These are phyloP conservation scores for Calosoma granatense DNA, from an alignment of 1,140 invertebrate genomes.

Conservation along the genomic window DNA sequence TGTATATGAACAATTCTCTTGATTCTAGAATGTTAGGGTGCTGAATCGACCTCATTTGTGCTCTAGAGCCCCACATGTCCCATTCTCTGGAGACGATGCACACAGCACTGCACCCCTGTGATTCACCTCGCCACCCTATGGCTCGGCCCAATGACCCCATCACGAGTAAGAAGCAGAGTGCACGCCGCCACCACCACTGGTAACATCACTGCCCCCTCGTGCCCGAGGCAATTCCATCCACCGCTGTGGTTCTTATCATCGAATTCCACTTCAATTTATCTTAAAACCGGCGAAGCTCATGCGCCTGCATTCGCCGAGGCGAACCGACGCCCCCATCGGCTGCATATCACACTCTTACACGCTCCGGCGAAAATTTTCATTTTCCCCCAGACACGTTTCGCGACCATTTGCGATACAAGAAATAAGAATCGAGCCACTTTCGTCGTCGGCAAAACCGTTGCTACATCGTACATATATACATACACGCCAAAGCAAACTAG, in stretches of 20 bases:
- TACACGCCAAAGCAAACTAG: background rate
- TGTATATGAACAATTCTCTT: no score
- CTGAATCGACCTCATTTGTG: no score
- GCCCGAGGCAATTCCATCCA: background rate
- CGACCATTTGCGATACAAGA: background rate
- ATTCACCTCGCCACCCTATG: no score
- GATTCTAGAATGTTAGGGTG: no score
- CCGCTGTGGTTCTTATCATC: slow-evolving; percentile 5
- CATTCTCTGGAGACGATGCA: no score
- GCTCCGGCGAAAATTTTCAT: slow-evolving; percentile 5
- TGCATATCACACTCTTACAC: slow-evolving; percentile 1
- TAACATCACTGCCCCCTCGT: background rate
- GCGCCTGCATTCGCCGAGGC: background rate
- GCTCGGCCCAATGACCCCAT: slow-evolving; percentile 1
- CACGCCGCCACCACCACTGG: no score
- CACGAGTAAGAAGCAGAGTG: background rate
- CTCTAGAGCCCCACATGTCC: no score
- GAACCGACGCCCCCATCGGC: background rate
- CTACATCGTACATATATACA: background rate
- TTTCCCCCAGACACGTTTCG: slow-evolving; percentile 3
- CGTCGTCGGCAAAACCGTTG: background rate
- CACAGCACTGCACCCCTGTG: no score
- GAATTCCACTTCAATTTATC: slow-evolving; percentile 8
- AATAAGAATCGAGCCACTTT: background rate
- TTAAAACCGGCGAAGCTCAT: background rate